phyloP scores from a whole-genome alignment of 30 jellyfish, hydroid and myxozoan genomes.

The Aurelia sp. region DNA sequence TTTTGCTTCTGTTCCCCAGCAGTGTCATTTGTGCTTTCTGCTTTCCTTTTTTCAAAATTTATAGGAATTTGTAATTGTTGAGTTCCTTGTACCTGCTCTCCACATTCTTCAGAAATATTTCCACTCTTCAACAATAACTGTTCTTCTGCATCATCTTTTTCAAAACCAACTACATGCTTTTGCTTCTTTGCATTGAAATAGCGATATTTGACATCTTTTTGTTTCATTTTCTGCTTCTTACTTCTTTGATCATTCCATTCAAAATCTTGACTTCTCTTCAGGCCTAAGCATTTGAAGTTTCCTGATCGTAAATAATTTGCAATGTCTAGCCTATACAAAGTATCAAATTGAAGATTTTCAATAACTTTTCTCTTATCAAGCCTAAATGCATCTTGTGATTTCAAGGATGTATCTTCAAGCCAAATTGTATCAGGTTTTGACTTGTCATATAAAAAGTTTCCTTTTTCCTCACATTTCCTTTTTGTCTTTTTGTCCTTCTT shows the following conservation, averaged over 20 bases:
- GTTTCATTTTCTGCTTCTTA: conserved; percentile 25
- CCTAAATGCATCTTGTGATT: conserved; percentile 55
- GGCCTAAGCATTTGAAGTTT: conserved; percentile 67
- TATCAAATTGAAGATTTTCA: conserved; percentile 70
- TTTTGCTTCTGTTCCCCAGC: no score
- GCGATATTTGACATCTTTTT: neutral
- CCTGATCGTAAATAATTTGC: conserved; percentile 50
- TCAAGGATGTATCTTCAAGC: conserved; percentile 74
- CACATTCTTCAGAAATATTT: neutral
- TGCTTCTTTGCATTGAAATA: conserved; percentile 8
- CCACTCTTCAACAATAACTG: neutral
- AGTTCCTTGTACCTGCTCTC: neutral
- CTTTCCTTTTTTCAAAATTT: neutral
- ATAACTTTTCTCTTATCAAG: conserved; percentile 58
- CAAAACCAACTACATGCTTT: neutral
- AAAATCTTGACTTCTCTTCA: conserved; percentile 38
- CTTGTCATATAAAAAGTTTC: neutral
- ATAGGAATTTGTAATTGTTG: neutral
- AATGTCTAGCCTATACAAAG: conserved; percentile 78
- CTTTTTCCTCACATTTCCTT: conserved; percentile 21
- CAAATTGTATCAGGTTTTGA: conserved; percentile 82
- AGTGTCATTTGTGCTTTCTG: neutral
- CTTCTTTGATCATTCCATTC: conserved; percentile 35
- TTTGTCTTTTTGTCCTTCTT: conserved; percentile 21
- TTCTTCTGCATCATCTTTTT: conserved; percentile 21